Conservation (phyloP, 2,113 vertebrate species). For the Oncorhynchus mykiss region DNA sequence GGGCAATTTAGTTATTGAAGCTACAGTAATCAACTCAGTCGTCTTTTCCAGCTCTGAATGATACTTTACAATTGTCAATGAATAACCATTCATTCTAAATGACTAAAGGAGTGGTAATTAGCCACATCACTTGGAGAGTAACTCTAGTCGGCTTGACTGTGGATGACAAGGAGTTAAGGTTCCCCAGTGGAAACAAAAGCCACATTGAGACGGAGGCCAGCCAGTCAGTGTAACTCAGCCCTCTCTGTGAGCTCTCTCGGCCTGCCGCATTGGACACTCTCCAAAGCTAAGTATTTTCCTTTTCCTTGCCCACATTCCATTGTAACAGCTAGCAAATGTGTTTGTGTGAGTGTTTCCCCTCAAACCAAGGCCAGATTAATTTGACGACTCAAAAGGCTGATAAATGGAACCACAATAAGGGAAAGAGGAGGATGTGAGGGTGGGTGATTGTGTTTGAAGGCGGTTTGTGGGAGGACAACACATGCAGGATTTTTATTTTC, state of each 20-base stretch:
- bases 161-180: constrained; percentile 53
- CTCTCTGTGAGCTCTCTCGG: constrained; percentile 17
- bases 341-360: constrained; percentile 33
- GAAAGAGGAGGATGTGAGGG: constrained; percentile 12
- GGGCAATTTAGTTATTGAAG: too few species aligned
- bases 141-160: not conserved
- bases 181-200: constrained; percentile 48
- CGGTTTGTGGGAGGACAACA: constrained; percentile 2
- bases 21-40: too few species aligned
- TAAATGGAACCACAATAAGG: constrained; percentile 35
- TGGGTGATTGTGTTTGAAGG: constrained; percentile 36
- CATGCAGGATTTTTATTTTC: not conserved
- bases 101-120: not conserved
- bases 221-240: constrained; percentile 36
- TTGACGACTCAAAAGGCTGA: constrained; percentile 22
- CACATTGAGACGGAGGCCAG: constrained; percentile 42
- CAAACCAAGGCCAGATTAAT: constrained; percentile 47
- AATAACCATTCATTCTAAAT: too few species aligned
- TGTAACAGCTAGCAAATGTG: constrained; percentile 41
- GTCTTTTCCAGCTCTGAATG: too few species aligned
- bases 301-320: constrained; percentile 55
- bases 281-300: constrained; percentile 55
- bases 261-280: constrained; percentile 54
- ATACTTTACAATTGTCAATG: too few species aligned
- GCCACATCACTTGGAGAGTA: not conserved